These are phyloP conservation scores for Condylostylus longicornis DNA, from an alignment of 1,140 invertebrate genomes.

Conservation along the genomic window DNA sequence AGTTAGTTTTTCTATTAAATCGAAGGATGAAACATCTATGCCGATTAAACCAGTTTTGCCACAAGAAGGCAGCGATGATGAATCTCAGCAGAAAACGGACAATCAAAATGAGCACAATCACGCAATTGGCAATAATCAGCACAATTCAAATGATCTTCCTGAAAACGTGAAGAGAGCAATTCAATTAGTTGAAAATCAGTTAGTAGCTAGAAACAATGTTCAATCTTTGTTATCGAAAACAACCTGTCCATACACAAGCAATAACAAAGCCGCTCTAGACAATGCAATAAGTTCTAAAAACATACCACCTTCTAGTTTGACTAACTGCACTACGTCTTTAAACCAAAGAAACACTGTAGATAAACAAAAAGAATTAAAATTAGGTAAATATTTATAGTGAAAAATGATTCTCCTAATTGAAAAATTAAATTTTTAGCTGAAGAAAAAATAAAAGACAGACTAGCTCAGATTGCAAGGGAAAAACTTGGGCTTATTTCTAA, in stretches of 20 bases:
- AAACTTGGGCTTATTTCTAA: slow-evolving; percentile 39
- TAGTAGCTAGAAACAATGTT: slow-evolving; percentile 19
- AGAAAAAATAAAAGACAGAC: slow-evolving; percentile 46
- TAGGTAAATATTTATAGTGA: slow-evolving; percentile 12
- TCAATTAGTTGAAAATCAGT: slow-evolving; percentile 24
- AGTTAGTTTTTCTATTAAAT: slow-evolving; percentile 68
- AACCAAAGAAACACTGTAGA: no score
- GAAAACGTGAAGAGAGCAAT: slow-evolving; percentile 28
- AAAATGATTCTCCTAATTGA: not conserved
- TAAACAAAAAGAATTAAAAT: slow-evolving; percentile 22
- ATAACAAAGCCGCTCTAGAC: not conserved
- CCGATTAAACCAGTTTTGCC: slow-evolving; percentile 53
- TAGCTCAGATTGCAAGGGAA: slow-evolving; percentile 43
- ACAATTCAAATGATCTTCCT: slow-evolving; percentile 11
- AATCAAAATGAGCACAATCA: slow-evolving; percentile 33
- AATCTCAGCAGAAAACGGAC: slow-evolving; percentile 21
- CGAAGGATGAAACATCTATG: slow-evolving; percentile 51
- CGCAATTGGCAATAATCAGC: slow-evolving; percentile 10
- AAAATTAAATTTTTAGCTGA: slow-evolving; percentile 33
- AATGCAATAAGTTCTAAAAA: no score
- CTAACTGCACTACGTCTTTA: no score
- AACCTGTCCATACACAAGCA: slow-evolving; percentile 3
- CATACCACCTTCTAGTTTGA: no score
- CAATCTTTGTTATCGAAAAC: slow-evolving; percentile 14
- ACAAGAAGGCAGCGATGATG: slow-evolving; percentile 58